Base-by-base conservation (phyloP, 2,888 invertebrate genomes). In the Luperina nickerlii region DNA sequence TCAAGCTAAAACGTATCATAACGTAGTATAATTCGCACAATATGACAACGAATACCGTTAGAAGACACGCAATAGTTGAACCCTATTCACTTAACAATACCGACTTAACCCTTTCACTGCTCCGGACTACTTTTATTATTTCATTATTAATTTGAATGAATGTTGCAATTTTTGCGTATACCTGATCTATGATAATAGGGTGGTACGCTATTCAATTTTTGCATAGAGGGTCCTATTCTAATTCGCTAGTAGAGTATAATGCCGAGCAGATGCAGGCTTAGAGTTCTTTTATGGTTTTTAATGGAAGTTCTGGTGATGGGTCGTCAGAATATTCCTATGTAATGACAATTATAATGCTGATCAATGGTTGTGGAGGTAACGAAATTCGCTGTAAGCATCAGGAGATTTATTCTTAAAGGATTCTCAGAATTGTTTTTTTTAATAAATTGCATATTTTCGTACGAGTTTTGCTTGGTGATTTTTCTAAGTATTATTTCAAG, bases 131-230 rank as follows among this genome's bases (percentile, higher is more conserved):
- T 95, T 95, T 95, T 95, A 95, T 95, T 95, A 95, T 96, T 95
- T 85, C 32, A 79, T 95, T 94, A 96, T 95, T 95, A 96, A 97
- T 97, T 96, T 96, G 95, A 96, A 96, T 96, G 96, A 96, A 96
- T 96, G 97, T 97, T 95, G 96, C 97, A 90, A 95, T 95, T 96
- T 95, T 96, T 94, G 93, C 94, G 94, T 95, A 92, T 96, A 96
- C 96, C 96, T 97, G 97, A 94, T 93, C 91, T 93, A 92, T 93
- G 90, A 96, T 95, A 96, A 96, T 94, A 84, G 95, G 91, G 90
- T 87, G 82, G 87, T 94, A 90, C 88, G 89, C 94, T 91, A 96
- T 96, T 95, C 91, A 96, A 94, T 95, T 96, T 95, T 97, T 96
- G 96, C 97, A 96, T 96, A 96, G 94, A 93, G 94, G 96, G 94